Evolutionary conservation across 2,113 vertebrate genomes (phyloP), one percentile per base, ranked within the genome.

Genomic region (Perca schrenkii): DNA sequence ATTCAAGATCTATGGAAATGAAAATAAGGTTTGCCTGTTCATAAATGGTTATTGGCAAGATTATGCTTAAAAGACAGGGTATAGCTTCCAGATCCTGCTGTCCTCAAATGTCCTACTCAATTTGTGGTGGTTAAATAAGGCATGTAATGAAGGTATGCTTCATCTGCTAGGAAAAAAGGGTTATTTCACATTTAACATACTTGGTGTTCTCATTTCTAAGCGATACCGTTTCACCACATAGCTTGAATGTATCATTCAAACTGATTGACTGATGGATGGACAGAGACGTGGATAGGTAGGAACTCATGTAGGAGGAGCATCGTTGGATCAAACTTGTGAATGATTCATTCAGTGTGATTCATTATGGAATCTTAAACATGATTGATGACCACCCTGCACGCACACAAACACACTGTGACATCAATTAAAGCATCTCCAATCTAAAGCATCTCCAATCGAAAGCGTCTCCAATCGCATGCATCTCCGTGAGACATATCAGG

Each of bases 341-440:
- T 91, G 88, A 94, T 74, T 92, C 89, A 89, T 85, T 90, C 80
- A 89, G 78, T n/a, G 15, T 74, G 83, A 91, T 86, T 90, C 89
- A 91, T 22, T 69, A 58, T 79, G 56, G 57, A 79, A 74, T 77
- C 62, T 63, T 65, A 53, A 79, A 80, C 21, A 74, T 89, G 86
- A 89, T 66, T 87, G 86, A 86, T 78, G 60, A 31, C 53, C 60
- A 58, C 62, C 19, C 14, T 2, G 2, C 43, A 69, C 1, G 12
- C 40, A 73, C 63, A 66, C 17, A 49, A n/a, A 54, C 43, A 31
- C 68, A 62, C 40, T 46, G 2, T 47, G 77, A 75, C 34, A 69
- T 73, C 28, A 21, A 50, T 14, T 25, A 67, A 16, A 47, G 60
- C 60, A 53, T 69, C 53, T 66, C 56, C 65, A 47, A 72, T 66